Evolutionary conservation across 2,113 vertebrate species (phyloP), one percentile per base, ranked within the genome.

Genomic region (Chaetops frenatus): DNA sequence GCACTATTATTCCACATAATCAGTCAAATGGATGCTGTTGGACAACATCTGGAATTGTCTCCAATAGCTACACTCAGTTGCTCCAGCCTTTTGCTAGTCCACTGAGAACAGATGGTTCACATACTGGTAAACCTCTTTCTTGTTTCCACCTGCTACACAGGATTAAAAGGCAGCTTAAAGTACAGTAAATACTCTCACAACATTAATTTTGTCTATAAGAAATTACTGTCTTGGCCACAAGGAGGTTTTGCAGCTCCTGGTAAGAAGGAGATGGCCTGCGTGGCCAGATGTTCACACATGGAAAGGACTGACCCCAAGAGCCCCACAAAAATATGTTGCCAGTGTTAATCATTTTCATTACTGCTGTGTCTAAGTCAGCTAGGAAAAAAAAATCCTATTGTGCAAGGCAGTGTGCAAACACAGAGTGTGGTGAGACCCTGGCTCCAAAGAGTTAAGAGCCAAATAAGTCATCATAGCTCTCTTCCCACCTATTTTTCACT

Each of bases 131-230:
- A 86, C 76, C 73, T 91, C 72, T 85, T 91, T 72, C 77, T 89
- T 89, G 31, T 91, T 90, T 93, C 76, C 72, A 86, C 85, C 82
- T 86, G 56, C 51, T 93, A 94, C 86, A 69, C 23, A 80, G 38
- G 60, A 90, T 86, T 86, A 88, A 95, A 94, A 92, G 11, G 25
- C 47, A 81, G 33, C n/a, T 94, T 90, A 82, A 95, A 96, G 81
- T 51, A 53, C 60, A 71, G 67, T 81, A 65, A 94, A 54, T 77
- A 82, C 51, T 77, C 45, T 86, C 84, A 58, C 31, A 88, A n/a
- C 28, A 48, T 83, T 81, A 60, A 74, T 83, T 86, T 93, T 69
- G 51, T 86, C 60, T 40, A 14, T 64, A 90, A 92, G 72, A 60
- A 88, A 83, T 78, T 83, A 56, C 35, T 33, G 6, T 9, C 40